Evolutionary conservation across 2,888 invertebrate species (phyloP).

Genomic region (Nymphalis polychloros): DNA sequence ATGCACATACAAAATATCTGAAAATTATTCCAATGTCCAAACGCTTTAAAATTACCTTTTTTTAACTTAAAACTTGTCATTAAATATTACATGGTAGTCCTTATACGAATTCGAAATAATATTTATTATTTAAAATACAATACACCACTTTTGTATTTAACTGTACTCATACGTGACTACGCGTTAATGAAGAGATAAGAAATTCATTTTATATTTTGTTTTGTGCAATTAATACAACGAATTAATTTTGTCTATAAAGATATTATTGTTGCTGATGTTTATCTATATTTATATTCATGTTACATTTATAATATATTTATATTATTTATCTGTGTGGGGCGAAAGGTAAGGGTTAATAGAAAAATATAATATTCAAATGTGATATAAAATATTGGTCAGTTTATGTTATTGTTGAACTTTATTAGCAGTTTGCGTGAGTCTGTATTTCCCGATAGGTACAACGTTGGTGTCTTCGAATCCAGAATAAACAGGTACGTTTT

Average conservation of each 20-base stretch:
- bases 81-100: neutral
- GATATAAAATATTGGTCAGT: neutral
- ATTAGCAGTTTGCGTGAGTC: too few species aligned
- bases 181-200: slow-evolving; percentile 66
- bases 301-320: slow-evolving; percentile 49
- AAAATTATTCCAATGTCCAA: slow-evolving; percentile 1
- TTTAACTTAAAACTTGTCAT: neutral
- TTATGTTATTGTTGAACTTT: neutral
- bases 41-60: neutral
- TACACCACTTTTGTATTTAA: slow-evolving; percentile 42
- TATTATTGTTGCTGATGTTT: slow-evolving; percentile 70
- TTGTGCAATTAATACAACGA: slow-evolving; percentile 69
- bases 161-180: slow-evolving; percentile 68
- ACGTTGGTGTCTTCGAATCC: too few species aligned
- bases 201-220: slow-evolving; percentile 73
- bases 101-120: neutral
- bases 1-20: slow-evolving; percentile 41
- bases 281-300: slow-evolving; percentile 55
- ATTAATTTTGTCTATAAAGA: slow-evolving; percentile 76
- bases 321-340: slow-evolving; percentile 42
- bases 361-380: slow-evolving; percentile 20
- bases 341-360: slow-evolving; percentile 26
- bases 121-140: slow-evolving; percentile 16
- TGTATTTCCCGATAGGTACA: too few species aligned
- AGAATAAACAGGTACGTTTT: too few species aligned